Evolutionary conservation across 2,113 vertebrate species (phyloP).

Genomic region (Hucho hucho): DNA sequence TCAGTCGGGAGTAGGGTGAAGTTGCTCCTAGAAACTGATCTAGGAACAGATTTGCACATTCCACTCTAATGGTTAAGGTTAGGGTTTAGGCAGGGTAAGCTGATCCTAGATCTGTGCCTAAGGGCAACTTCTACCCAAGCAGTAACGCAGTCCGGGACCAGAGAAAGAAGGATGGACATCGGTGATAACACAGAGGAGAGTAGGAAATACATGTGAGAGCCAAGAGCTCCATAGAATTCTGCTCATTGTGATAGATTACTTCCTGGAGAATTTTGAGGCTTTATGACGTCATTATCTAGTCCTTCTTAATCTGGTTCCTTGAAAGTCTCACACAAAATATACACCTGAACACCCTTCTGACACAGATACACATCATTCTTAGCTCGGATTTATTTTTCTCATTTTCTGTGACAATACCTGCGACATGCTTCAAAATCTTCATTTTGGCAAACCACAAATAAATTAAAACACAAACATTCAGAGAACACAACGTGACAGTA

Average conservation of each 20-base stretch:
- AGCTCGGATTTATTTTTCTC: constrained; percentile 29
- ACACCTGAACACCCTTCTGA: constrained; percentile 42
- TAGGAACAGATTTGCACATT: constrained; percentile 52
- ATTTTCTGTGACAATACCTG: constrained; percentile 71
- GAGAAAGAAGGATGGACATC: constrained; percentile 50
- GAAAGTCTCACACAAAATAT: constrained; percentile 35
- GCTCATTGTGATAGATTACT: constrained; percentile 24
- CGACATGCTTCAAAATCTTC: constrained; percentile 76
- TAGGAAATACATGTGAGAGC: constrained; percentile 38
- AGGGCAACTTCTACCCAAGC: constrained; percentile 41
- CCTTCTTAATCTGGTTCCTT: constrained; percentile 36
- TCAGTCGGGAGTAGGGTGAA: constrained; percentile 49
- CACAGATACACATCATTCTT: constrained; percentile 60
- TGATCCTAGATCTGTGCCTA: constrained; percentile 41
- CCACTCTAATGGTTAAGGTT: constrained; percentile 40
- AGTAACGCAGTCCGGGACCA: constrained; percentile 41
- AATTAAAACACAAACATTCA: constrained; percentile 79
- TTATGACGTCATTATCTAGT: constrained; percentile 11
- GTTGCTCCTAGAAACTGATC: constrained; percentile 51
- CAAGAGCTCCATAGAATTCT: constrained; percentile 3
- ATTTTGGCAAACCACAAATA: constrained; percentile 80
- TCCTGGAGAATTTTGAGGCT: constrained; percentile 34
- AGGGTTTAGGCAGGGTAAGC: constrained; percentile 37
- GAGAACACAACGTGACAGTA: constrained; percentile 67
- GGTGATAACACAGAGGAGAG: constrained; percentile 54